Conservation (phyloP, 2,797 vertebrate genomes). For the Spea hammondii region DNA sequence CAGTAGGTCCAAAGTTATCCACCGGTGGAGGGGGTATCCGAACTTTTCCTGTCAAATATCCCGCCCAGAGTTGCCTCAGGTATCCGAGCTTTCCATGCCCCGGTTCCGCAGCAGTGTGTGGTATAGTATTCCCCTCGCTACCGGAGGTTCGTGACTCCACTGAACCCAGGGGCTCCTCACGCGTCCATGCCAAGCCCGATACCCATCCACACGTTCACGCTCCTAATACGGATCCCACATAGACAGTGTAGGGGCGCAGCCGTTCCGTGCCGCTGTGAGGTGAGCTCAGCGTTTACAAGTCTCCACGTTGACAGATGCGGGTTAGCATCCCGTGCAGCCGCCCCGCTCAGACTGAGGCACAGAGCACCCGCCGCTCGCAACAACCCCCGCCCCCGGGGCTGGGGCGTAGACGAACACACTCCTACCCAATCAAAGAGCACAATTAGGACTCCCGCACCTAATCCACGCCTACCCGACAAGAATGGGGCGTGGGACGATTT, state of each 20-base stretch:
- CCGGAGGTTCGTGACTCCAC: background rate
- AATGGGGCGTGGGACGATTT: background rate
- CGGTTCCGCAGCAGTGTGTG: background rate
- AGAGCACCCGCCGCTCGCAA: slow-evolving; percentile 7
- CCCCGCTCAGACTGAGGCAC: slow-evolving; percentile 34
- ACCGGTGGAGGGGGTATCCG: background rate
- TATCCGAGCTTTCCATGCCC: slow-evolving; percentile 45
- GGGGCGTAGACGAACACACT: background rate
- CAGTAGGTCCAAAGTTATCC: background rate
- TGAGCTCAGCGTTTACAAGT: background rate
- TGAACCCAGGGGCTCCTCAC: slow-evolving; percentile 23
- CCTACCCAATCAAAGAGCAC: slow-evolving; percentile 11
- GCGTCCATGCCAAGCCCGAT: slow-evolving; percentile 19
- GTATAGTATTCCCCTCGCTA: slow-evolving; percentile 1
- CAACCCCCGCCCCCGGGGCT: slow-evolving; percentile 35
- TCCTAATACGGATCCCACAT: background rate
- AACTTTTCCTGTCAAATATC: slow-evolving; percentile 21
- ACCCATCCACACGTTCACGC: background rate
- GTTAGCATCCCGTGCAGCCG: slow-evolving; percentile 8
- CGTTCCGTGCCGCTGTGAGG: background rate
- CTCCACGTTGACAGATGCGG: background rate
- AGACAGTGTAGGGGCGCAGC: background rate
- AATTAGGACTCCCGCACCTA: background rate
- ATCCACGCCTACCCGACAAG: background rate
- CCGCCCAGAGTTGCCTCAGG: slow-evolving; percentile 31